phyloP scores from a whole-genome alignment of 2,113 vertebrate genomes.

The Hyperoodon ampullatus region DNA sequence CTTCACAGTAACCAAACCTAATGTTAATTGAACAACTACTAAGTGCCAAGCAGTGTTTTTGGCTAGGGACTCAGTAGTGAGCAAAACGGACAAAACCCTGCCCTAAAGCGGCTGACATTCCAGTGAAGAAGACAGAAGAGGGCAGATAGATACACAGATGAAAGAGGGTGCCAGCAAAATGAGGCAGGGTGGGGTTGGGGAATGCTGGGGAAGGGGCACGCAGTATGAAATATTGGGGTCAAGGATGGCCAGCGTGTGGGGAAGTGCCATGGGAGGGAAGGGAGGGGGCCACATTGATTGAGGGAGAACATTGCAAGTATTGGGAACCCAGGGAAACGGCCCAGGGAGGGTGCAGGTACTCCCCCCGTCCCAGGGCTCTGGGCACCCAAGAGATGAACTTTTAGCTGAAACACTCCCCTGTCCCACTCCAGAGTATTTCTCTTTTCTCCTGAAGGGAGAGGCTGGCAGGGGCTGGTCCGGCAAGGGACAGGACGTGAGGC shows the following conservation, averaged over 20 bases:
- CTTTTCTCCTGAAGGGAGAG: neutral
- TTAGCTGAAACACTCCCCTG: neutral
- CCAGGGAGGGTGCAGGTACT: neutral
- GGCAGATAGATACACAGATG: neutral
- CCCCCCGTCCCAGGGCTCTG: neutral
- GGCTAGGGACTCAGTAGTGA: neutral
- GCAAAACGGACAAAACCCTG: neutral
- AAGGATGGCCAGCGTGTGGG: too few relatives aligned
- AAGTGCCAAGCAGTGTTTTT: neutral
- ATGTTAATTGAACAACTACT: neutral
- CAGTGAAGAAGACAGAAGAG: neutral
- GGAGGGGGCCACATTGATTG: neutral
- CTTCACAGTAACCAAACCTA: too few relatives aligned
- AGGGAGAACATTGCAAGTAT: too few relatives aligned
- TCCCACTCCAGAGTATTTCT: neutral
- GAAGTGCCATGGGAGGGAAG: neutral
- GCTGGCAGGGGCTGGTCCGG: neutral
- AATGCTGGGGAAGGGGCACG: neutral
- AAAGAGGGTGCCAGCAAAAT: neutral
- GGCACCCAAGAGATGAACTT: neutral
- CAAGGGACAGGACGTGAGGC: too few relatives aligned
- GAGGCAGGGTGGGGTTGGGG: neutral
- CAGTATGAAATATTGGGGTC: neutral
- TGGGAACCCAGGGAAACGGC: neutral
- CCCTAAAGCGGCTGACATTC: neutral